Percentiles rank a stretch among this genome's conserved stretches.
phyloP scores from a whole-genome alignment of 2,888 invertebrate species.

The Hoplodrina ambigua region DNA sequence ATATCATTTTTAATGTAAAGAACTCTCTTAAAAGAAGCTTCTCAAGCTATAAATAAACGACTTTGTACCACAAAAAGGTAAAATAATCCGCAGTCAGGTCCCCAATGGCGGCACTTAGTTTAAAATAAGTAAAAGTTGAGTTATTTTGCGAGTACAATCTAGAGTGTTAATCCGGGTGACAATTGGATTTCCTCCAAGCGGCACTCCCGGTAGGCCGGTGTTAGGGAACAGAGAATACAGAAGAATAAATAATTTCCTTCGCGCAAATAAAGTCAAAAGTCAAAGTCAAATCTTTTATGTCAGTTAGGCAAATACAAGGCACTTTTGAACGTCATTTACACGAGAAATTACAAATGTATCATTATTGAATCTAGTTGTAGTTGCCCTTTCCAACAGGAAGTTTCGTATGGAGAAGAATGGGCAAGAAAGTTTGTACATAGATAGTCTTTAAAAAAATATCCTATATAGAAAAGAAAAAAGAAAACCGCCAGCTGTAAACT shows the following conservation, averaged over 20 bases:
- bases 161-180: constrained; percentile 61
- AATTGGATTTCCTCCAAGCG: constrained; percentile 57
- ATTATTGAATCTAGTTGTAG: too few relatives aligned
- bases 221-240: constrained; percentile 6
- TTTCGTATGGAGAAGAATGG: too few relatives aligned
- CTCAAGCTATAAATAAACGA: constrained; percentile 3
- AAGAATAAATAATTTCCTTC: constrained; percentile 12
- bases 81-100: constrained; percentile 30
- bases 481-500: too few relatives aligned
- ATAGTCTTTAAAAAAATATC: too few relatives aligned
- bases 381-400: too few relatives aligned
- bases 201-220: constrained; percentile 11
- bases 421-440: too few relatives aligned
- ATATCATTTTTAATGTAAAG: constrained; percentile 1
- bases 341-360: too few relatives aligned
- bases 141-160: constrained; percentile 54
- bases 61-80: constrained; percentile 16
- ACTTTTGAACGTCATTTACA: too few relatives aligned
- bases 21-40: background rate
- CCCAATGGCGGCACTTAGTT: constrained; percentile 49
- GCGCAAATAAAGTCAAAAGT: too few relatives aligned
- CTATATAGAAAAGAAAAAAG: too few relatives aligned
- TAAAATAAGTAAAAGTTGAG: constrained; percentile 57
- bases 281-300: too few relatives aligned
- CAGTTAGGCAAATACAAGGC: too few relatives aligned